Base-by-base conservation (phyloP, 2,797 vertebrate genomes). In the Pseudomugil gertrudae region DNA sequence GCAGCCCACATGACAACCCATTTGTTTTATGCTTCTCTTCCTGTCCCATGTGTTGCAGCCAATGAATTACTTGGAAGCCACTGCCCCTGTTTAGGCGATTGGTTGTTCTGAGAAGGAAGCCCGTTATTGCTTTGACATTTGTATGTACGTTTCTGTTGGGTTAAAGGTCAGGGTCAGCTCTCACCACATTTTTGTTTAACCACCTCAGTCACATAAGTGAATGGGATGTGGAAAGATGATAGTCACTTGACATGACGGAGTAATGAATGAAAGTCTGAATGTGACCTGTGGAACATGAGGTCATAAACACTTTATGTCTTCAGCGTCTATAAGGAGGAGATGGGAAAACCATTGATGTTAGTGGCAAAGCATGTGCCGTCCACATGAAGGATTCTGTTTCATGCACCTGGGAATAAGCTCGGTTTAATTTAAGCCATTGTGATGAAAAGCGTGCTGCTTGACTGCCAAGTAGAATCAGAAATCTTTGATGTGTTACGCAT, bases 41-140 rank as follows among this genome's bases (percentile, higher is more conserved):
- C 64, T 69, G 54, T 36, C 19, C 63, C 21, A 57, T 54, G 64
- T 51, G 66, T 65, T 64, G 70, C 71, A 57, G 72, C 73, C 61
- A 65, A 70, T 82, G 69, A 83, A 83, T 79, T 80, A 78, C 85
- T 73, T 83, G 72, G 84, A 81, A 84, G 83, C 76, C 45, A 84
- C 63, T 29, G 57, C 84, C 83, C 64, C 79, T 80, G 80, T 86
- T 90, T 75, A 85, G 80, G 53, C 65, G 52, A 79, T 58, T 50
- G 56, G 63, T 57, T 53, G 29, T 72, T 68, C 70, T 86, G 88
- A 90, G 69, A 48, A 88, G 92, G 91, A 92, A 91, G 80, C 88
- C 53, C 38, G 84, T 93, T 88, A 92, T 91, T 92, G 88, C 79
- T 62, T 84, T 90, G 87, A 90, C 91, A 76, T 90, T 88, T 84